These are phyloP conservation scores for Buceros bicornis DNA, from an alignment of 2,797 vertebrate species.

Conservation along the genomic window DNA sequence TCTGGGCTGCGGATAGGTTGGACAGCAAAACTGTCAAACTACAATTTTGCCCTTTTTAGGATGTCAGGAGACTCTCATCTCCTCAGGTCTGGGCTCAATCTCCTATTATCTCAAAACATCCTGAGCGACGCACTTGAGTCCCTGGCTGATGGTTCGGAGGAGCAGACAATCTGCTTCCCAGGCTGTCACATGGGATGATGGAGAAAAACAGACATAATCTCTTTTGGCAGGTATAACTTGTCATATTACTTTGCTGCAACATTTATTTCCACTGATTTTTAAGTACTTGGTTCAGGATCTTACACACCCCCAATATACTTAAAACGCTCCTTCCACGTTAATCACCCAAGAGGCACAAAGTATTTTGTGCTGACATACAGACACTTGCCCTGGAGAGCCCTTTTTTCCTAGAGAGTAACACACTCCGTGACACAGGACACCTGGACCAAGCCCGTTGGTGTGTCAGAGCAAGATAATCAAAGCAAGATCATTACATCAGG, in stretches of 20 bases:
- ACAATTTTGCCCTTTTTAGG: neutral
- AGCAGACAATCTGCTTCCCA: neutral
- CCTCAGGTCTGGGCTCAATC: neutral
- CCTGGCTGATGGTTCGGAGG: neutral
- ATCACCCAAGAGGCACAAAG: neutral
- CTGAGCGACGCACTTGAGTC: accelerated
- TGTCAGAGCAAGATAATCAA: neutral
- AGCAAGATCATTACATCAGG: neutral
- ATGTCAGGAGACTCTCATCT: neutral
- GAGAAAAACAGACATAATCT: neutral
- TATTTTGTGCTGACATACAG: neutral
- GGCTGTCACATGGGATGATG: neutral
- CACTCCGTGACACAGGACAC: accelerated
- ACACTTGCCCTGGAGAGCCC: neutral
- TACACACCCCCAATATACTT: neutral
- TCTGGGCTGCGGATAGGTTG: neutral
- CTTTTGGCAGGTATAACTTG: accelerated
- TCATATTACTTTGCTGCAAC: neutral
- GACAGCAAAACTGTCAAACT: neutral
- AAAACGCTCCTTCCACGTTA: neutral
- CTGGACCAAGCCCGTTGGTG: neutral
- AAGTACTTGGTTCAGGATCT: neutral
- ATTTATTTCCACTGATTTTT: neutral
- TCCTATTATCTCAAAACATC: neutral
- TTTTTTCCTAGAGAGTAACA: neutral